These are phyloP conservation scores for Hypanus sabinus DNA, from an alignment of 2,113 vertebrate genomes.

Conservation along the genomic window DNA sequence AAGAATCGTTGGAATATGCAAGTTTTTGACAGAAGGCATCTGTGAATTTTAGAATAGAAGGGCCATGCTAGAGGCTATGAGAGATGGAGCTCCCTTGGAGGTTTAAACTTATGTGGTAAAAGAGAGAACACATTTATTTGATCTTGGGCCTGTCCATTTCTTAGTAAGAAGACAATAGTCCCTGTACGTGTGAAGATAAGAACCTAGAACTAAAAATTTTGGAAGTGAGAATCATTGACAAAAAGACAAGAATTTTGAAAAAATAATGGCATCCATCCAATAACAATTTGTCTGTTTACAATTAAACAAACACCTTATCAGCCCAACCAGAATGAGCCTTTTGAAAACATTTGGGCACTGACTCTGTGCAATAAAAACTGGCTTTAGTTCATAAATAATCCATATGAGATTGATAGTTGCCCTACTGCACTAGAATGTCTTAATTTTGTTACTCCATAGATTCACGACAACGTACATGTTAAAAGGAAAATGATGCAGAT, in stretches of 20 bases:
- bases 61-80: background rate
- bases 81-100: background rate
- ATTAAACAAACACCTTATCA: background rate
- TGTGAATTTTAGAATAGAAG: background rate
- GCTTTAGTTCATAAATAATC: too few relatives aligned
- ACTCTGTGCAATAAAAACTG: too few relatives aligned
- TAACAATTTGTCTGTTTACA: background rate
- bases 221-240: background rate
- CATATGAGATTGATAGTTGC: background rate
- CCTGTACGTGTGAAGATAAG: background rate
- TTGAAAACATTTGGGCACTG: too few relatives aligned
- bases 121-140: background rate
- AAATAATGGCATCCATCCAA: background rate
- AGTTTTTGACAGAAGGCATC: slow-evolving; percentile 7
- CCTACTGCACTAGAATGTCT: background rate
- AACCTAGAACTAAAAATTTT: too few relatives aligned
- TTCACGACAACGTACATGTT: background rate
- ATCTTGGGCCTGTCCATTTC: background rate
- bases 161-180: background rate
- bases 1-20: background rate
- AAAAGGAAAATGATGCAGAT: too few relatives aligned
- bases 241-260: background rate
- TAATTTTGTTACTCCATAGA: background rate
- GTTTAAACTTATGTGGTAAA: background rate
- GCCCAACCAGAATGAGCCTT: too few relatives aligned